A percentile compares a stretch with the other conserved stretches of the same genome.
Evolutionary conservation across 1,140 invertebrate genomes (phyloP).

Genomic region (Himalopsyche phryganea): DNA sequence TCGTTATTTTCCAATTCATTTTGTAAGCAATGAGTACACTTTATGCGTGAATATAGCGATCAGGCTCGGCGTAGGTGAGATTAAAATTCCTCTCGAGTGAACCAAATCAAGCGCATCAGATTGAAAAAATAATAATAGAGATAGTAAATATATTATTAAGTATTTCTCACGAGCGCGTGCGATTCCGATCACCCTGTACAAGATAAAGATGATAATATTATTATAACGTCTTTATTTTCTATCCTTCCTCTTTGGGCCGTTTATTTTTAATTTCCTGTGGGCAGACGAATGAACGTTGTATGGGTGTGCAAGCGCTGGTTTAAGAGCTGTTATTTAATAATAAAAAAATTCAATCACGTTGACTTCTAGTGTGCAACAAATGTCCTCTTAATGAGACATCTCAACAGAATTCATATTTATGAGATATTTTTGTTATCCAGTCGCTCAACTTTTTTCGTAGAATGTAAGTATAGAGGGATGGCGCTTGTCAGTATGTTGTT

Average conservation of each 20-base stretch:
- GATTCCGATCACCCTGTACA: constrained; percentile 15
- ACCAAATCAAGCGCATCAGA: background rate
- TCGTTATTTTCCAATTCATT: too few relatives aligned
- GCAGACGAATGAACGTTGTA: constrained; percentile 8
- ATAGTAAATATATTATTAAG: background rate
- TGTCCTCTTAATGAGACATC: too few relatives aligned
- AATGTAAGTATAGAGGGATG: too few relatives aligned
- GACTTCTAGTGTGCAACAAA: too few relatives aligned
- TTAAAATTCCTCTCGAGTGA: background rate
- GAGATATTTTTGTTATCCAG: too few relatives aligned
- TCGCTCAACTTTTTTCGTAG: too few relatives aligned
- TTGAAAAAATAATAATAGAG: background rate
- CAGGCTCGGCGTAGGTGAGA: background rate
- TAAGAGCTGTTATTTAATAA: too few relatives aligned
- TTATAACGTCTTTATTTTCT: constrained; percentile 34
- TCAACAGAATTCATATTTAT: too few relatives aligned
- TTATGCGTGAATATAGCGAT: background rate
- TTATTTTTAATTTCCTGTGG: constrained; percentile 35
- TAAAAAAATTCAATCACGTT: too few relatives aligned
- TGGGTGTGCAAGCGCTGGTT: too few relatives aligned
- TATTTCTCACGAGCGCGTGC: too few relatives aligned
- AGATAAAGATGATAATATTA: constrained; percentile 25
- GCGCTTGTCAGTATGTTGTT: too few relatives aligned
- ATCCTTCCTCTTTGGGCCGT: constrained; percentile 29
- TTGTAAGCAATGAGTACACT: background rate